phyloP scores from a whole-genome alignment of 2,888 invertebrate species.

The Netelia melanura region DNA sequence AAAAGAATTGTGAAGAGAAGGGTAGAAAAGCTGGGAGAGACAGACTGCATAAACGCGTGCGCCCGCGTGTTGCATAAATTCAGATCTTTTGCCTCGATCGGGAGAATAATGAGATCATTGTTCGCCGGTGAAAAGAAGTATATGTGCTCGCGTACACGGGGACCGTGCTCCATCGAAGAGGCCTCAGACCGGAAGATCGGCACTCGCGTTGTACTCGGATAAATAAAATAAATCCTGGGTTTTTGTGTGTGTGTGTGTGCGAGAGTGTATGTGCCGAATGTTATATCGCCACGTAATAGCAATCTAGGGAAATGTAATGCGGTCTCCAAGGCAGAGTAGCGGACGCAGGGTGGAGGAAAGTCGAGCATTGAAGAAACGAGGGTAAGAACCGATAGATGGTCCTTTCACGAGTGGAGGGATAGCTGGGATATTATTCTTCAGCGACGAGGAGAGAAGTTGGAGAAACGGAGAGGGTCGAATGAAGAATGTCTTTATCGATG shows the following conservation, averaged over 20 bases:
- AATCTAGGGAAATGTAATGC: constrained; percentile 43
- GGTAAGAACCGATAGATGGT: constrained; percentile 64
- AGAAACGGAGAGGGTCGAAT: constrained; percentile 54
- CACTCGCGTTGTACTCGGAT: constrained; percentile 38
- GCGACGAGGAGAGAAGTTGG: constrained; percentile 41
- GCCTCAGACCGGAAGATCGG: constrained; percentile 37
- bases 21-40: constrained; percentile 55
- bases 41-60: constrained; percentile 64
- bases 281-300: constrained; percentile 40
- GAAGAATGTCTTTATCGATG: constrained; percentile 71
- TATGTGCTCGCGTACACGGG: constrained; percentile 19
- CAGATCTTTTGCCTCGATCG: constrained; percentile 76
- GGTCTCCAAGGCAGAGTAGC: constrained; percentile 3
- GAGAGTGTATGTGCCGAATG: constrained; percentile 3
- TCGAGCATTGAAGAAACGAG: constrained; percentile 58
- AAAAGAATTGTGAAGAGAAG: constrained; percentile 60
- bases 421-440: constrained; percentile 52
- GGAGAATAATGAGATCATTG: constrained; percentile 81
- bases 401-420: constrained; percentile 55
- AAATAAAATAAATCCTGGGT: constrained; percentile 51
- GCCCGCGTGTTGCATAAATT: constrained; percentile 69
- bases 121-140: constrained; percentile 69
- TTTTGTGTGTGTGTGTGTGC: constrained; percentile 15
- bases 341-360: constrained; percentile 26
- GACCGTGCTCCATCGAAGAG: neutral